Conservation (phyloP, 2,113 vertebrate genomes). For the Platysternon megacephalum region DNA sequence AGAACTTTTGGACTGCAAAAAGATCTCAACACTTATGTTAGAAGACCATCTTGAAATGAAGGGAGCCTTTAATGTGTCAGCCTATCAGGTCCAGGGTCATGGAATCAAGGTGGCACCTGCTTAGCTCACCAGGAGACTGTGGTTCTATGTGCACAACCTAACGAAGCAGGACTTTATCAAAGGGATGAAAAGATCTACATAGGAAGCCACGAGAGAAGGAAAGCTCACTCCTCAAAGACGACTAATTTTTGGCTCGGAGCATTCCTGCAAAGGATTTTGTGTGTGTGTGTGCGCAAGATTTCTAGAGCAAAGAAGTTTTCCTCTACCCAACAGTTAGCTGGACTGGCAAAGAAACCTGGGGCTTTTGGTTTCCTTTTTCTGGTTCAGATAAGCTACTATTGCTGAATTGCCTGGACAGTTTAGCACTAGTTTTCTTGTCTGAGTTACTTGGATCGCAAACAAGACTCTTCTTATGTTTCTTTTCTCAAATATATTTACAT, state of each 20-base stretch:
- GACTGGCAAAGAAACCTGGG: rapidly evolving
- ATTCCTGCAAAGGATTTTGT: not conserved
- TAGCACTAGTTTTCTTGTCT: not conserved
- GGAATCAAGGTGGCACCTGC: not conserved
- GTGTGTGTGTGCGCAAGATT: not conserved
- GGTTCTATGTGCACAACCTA: not conserved
- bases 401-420: rapidly evolving
- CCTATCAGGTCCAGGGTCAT: not conserved
- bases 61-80: not conserved
- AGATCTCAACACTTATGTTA: not conserved
- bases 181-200: not conserved
- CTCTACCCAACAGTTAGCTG: not conserved
- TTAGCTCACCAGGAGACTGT: not conserved
- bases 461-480: not conserved
- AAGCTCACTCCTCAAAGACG: not conserved
- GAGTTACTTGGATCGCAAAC: not conserved
- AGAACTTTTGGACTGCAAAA: not conserved
- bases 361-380: not conserved
- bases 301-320: not conserved
- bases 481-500: not conserved
- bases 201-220: not conserved
- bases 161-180: rapidly evolving
- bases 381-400: not conserved
- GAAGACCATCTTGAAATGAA: not conserved
- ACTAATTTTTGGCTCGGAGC: not conserved